These are phyloP conservation scores for Argentina silus DNA, from an alignment of 2,797 vertebrate species.

Conservation along the genomic window DNA sequence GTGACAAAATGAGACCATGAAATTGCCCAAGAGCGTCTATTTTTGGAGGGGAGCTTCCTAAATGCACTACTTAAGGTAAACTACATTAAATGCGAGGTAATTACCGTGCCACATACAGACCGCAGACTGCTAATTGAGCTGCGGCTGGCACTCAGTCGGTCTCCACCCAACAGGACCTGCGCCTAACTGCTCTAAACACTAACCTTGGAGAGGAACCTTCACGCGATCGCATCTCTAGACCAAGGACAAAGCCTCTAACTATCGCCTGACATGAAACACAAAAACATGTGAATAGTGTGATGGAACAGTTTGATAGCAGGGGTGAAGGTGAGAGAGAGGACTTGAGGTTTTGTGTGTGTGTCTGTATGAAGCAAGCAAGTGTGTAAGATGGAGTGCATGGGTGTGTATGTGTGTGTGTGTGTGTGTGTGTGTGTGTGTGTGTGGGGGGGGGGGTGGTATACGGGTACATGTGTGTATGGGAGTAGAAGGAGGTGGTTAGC, in stretches of 20 bases:
- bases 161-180: constrained; percentile 51
- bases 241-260: constrained; percentile 43
- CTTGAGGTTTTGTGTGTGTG: constrained; percentile 12
- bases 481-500: constrained; percentile 64
- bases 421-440: not conserved
- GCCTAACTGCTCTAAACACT: constrained; percentile 39
- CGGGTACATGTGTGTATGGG: constrained; percentile 55
- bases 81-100: constrained; percentile 68
- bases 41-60: constrained; percentile 58
- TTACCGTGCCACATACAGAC: constrained; percentile 61
- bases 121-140: constrained; percentile 68
- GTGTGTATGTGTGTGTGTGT: constrained; percentile 16
- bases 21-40: constrained; percentile 54
- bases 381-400: constrained; percentile 31
- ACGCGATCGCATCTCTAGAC: constrained; percentile 28
- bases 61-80: constrained; percentile 67
- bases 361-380: constrained; percentile 3
- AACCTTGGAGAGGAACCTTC: constrained; percentile 29
- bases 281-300: constrained; percentile 52
- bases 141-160: constrained; percentile 47
- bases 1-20: constrained; percentile 52
- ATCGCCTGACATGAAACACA: constrained; percentile 43
- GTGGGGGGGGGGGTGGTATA: constrained; percentile 2
- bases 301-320: constrained; percentile 49
- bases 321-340: constrained; percentile 52